Percentiles rank a stretch among this genome's conserved stretches.
phyloP scores from a whole-genome alignment of 2,888 invertebrate genomes.

The Troides aeacus region DNA sequence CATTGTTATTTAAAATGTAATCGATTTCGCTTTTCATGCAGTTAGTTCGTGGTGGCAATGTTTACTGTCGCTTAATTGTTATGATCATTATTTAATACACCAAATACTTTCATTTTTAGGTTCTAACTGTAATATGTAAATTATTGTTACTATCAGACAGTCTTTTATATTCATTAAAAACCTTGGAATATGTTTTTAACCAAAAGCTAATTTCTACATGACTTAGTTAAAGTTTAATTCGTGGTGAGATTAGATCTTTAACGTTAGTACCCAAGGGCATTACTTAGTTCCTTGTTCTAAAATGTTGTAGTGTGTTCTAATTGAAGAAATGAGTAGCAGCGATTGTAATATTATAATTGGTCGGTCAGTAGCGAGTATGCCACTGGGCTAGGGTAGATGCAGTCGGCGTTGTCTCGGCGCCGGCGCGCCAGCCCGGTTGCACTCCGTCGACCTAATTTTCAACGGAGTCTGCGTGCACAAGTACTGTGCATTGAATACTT shows the following conservation, averaged over 20 bases:
- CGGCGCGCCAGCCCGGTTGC: conserved; percentile 50
- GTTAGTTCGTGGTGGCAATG: background rate
- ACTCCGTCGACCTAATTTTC: conserved; percentile 55
- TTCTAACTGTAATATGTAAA: background rate
- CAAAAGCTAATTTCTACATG: too few species aligned
- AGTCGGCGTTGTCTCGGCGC: conserved; percentile 46
- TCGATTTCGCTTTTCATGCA: conserved; percentile 7
- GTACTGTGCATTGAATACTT: conserved; percentile 10
- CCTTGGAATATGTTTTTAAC: too few species aligned
- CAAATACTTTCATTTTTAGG: background rate
- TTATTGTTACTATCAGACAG: background rate
- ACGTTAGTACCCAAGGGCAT: too few species aligned
- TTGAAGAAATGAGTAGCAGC: background rate
- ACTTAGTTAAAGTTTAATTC: too few species aligned
- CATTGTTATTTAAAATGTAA: conserved; percentile 12
- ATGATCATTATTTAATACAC: background rate
- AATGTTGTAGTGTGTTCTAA: background rate
- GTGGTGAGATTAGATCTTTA: too few species aligned
- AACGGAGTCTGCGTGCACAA: conserved; percentile 37
- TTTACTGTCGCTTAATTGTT: background rate
- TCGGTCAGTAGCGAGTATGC: background rate
- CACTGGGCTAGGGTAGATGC: background rate
- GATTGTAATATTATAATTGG: background rate
- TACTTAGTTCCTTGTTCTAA: background rate
- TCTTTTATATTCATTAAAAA: background rate